A percentile compares a stretch with the other conserved stretches of the same genome.
Conservation (phyloP, 2,888 invertebrate species). For the Ceraclea dissimilis region DNA sequence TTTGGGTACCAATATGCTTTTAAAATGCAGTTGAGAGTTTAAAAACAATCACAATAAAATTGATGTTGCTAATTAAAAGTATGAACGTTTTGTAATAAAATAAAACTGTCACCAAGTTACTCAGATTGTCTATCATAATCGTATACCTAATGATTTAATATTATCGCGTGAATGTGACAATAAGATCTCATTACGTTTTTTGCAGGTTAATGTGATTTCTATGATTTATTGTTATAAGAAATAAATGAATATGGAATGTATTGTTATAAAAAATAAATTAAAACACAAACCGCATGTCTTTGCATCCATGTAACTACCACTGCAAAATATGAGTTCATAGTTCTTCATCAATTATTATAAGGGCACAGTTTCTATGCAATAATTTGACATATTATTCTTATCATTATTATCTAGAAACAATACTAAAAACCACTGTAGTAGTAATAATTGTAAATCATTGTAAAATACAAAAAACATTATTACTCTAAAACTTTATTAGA, state of each 20-base stretch:
- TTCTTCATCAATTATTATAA: slow-evolving; percentile 19
- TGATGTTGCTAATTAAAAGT: too few relatives aligned
- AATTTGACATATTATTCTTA: slow-evolving; percentile 5
- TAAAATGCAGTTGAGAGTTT: too few relatives aligned
- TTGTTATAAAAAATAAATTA: background rate
- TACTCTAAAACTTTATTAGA: background rate
- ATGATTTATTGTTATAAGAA: background rate
- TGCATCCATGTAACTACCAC: slow-evolving; percentile 21
- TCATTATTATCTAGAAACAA: slow-evolving; percentile 8
- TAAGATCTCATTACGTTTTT: too few relatives aligned
- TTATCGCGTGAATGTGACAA: too few relatives aligned
- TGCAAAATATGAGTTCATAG: slow-evolving; percentile 16
- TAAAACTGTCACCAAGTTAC: too few relatives aligned
- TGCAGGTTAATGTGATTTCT: too few relatives aligned
- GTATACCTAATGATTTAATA: too few relatives aligned
- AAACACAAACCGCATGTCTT: slow-evolving; percentile 19
- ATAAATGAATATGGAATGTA: background rate
- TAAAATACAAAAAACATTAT: too few relatives aligned
- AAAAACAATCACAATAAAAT: too few relatives aligned
- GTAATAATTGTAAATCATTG: background rate
- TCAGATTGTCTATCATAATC: too few relatives aligned
- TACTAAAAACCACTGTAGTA: background rate
- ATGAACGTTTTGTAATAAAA: too few relatives aligned
- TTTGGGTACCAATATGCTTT: too few relatives aligned
- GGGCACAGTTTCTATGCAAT: slow-evolving; percentile 13